Evolutionary conservation across 2,797 vertebrate genomes (phyloP), one percentile per base, ranked within the genome.

Genomic region (Gouania willdenowi): DNA sequence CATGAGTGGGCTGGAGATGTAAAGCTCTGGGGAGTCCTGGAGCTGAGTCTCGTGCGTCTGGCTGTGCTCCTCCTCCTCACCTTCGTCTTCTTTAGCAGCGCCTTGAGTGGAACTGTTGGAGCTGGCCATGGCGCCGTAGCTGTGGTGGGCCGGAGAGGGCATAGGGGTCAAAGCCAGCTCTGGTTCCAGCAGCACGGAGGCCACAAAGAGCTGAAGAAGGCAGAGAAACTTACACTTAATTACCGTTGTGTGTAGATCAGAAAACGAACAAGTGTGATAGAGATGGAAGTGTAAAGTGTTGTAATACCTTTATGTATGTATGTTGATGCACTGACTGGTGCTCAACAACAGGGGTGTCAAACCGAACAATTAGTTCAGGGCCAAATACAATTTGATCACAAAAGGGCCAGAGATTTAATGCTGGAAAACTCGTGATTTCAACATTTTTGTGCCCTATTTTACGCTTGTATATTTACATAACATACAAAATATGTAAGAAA

Each of bases 151-250:
- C 0, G 95, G 95, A 37, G 95, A 98, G 20, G 93, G 91, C 19
- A 94, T 93, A 0, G 95, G 95, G 0, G 93, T 95, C 76, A 99
- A 84, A 60, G 88, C 91, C 75, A 97, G 79, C 79, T 96, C 95
- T 0, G 94, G 92, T 40, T 98, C 96, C 73, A 98, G 88, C 42
- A 98, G 82, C 53, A 98, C 95, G 0, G 93, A 90, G 4, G 95
- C 94, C 76, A 98, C 91, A 8, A 98, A 99, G 41, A 98, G 85
- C 97, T 98, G 85, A 52, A 55, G 49, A 37, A 57, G 35, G 29
- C 21, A 72, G 30, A 71, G 20, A 24, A 32, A 51, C 26, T 25
- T 20, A 17, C 1, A 54, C 33, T 47, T 68, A 36, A 55, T n/a
- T 27, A 38, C 29, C 0, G 19, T 20, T 44, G 27, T 23, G n/a